phyloP scores from a whole-genome alignment of 2,888 invertebrate species.

The Acanthosoma haemorrhoidale region DNA sequence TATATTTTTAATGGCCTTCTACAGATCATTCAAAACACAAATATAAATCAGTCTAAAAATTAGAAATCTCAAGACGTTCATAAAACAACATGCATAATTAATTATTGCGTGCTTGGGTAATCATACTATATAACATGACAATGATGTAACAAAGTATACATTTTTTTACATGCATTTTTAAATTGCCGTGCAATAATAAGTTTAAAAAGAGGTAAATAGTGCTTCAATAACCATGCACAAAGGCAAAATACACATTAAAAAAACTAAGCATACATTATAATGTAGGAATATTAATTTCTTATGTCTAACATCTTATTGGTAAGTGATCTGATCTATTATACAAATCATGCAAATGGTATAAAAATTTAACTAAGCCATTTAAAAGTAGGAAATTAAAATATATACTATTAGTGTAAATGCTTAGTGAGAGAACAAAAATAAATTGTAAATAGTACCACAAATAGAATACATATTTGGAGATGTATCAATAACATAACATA shows the following conservation, averaged over 20 bases:
- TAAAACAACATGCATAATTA: constrained; percentile 1
- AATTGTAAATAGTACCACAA: neutral
- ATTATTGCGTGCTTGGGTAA: neutral
- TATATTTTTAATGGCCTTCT: constrained; percentile 1
- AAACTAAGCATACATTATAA: neutral
- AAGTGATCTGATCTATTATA: neutral
- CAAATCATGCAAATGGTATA: neutral
- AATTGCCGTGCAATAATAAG: constrained; percentile 15
- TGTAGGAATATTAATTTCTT: neutral
- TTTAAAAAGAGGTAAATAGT: constrained; percentile 8
- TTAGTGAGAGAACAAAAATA: neutral
- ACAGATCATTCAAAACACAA: neutral
- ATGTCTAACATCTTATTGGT: neutral
- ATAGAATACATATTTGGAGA: too few relatives aligned
- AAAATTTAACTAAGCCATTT: neutral
- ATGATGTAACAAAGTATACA: neutral
- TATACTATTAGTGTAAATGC: neutral
- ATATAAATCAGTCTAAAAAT: neutral
- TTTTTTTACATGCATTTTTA: constrained; percentile 22
- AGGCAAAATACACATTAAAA: neutral
- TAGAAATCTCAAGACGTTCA: neutral
- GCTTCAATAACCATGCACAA: neutral
- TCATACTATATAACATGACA: neutral
- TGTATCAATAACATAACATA: neutral
- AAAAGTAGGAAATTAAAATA: neutral